A percentile compares a stretch with the other conserved stretches of the same genome.
Evolutionary conservation across 2,797 vertebrate genomes (phyloP).

Genomic region (Clarias laeviceps): DNA sequence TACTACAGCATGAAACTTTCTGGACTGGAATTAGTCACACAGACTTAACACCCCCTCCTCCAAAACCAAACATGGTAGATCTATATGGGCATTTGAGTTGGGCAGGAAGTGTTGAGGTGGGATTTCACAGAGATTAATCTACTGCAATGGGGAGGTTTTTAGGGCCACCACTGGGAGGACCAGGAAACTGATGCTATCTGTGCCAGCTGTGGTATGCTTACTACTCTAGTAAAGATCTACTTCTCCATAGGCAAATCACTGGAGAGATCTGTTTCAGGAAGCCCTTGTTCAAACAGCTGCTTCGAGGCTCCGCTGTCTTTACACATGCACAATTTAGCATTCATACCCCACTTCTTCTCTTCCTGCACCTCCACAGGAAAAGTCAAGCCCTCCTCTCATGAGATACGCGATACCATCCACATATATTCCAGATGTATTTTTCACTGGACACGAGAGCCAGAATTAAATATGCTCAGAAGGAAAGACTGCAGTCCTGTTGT

Average conservation of each 20-base stretch:
- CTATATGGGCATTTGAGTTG: constrained; percentile 30
- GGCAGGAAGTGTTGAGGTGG: constrained; percentile 48
- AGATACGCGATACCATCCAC: constrained; percentile 54
- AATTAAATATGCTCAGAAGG: constrained; percentile 46
- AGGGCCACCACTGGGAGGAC: constrained; percentile 38
- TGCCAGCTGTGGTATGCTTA: constrained; percentile 49
- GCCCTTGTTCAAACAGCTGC: constrained; percentile 48
- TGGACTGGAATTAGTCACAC: constrained; percentile 9
- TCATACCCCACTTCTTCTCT: constrained; percentile 50
- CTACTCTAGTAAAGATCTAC: constrained; percentile 25
- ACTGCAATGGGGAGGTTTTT: constrained; percentile 38
- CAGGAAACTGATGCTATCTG: constrained; percentile 58
- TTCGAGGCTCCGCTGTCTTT: constrained; percentile 39
- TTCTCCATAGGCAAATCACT: constrained; percentile 40
- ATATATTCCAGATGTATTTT: constrained; percentile 60
- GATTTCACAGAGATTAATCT: constrained; percentile 47
- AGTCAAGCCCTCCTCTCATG: constrained; percentile 36
- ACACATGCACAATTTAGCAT: constrained; percentile 52
- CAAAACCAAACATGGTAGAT: constrained; percentile 38
- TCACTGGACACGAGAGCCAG: constrained; percentile 35
- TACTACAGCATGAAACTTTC: constrained; percentile 17
- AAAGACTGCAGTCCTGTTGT: constrained; percentile 29
- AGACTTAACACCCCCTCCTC: background rate
- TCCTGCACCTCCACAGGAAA: constrained; percentile 43
- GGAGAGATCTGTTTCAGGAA: constrained; percentile 43